Percentiles rank a stretch among this genome's conserved stretches.
Evolutionary conservation across 1,140 invertebrate genomes (phyloP).

Genomic region (Hirudo medicinalis): DNA sequence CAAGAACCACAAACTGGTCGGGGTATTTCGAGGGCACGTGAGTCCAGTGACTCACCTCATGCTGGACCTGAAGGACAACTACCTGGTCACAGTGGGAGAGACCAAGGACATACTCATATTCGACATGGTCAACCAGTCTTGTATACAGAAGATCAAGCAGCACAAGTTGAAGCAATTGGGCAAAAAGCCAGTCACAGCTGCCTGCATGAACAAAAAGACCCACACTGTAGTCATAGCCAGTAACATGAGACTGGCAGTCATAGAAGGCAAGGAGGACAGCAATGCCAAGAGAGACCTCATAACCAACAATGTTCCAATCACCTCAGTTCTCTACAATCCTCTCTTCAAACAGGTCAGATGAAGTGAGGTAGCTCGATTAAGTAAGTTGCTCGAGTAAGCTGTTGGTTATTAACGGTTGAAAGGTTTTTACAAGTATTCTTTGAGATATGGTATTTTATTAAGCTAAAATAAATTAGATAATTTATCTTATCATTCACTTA

Average conservation of each 20-base stretch:
- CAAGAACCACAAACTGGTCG: constrained; percentile 5
- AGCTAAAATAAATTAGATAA: background rate
- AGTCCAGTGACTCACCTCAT: constrained; percentile 13
- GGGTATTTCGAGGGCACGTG: constrained; percentile 8
- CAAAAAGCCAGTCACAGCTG: constrained; percentile 13
- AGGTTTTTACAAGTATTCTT: background rate
- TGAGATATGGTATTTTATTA: background rate
- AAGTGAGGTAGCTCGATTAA: too few species aligned
- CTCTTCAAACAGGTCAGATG: constrained; percentile 22
- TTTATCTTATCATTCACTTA: background rate
- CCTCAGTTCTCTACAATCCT: constrained; percentile 17
- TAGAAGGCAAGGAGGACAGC: background rate
- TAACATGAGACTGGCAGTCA: background rate
- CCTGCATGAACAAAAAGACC: constrained; percentile 5
- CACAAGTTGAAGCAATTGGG: constrained; percentile 3
- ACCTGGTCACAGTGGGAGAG: constrained; percentile 14
- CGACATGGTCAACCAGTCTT: constrained; percentile 17
- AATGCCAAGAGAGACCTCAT: background rate
- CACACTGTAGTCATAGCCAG: constrained; percentile 9
- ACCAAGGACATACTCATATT: constrained; percentile 17
- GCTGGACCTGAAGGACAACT: background rate
- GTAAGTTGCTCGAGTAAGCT: too few species aligned
- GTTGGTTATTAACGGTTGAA: too few species aligned
- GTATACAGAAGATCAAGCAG: constrained; percentile 11
- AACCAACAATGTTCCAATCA: constrained; percentile 8